Conservation (phyloP, 1,140 invertebrate genomes). For the Temnothorax longispinosus region DNA sequence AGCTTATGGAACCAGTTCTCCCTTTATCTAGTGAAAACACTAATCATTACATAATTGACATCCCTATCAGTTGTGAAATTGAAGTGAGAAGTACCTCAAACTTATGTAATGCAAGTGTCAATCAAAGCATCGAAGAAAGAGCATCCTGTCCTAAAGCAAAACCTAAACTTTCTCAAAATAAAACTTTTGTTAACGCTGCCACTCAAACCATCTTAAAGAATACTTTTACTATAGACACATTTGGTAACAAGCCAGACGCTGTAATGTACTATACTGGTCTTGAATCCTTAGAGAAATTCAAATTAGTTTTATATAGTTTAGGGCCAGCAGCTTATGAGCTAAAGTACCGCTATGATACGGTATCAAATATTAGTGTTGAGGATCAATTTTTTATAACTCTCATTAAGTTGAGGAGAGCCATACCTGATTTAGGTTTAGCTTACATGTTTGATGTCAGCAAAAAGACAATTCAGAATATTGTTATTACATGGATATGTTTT, state of each 20-base stretch:
- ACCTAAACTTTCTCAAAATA: not conserved
- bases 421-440: not conserved
- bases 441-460: not conserved
- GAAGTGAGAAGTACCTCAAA: too few species aligned
- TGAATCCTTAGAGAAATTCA: not conserved
- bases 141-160: too few species aligned
- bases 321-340: not conserved
- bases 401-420: not conserved
- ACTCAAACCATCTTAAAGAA: not conserved
- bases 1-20: not conserved
- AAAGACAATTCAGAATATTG: not conserved
- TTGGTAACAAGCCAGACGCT: not conserved
- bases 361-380: not conserved
- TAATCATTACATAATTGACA: not conserved
- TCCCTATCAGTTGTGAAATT: not conserved
- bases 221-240: not conserved
- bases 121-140: too few species aligned
- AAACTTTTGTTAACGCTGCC: not conserved
- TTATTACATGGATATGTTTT: not conserved
- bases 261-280: not conserved
- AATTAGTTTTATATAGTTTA: not conserved
- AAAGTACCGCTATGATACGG: not conserved
- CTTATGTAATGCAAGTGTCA: too few species aligned
- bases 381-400: not conserved
- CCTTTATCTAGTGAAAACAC: not conserved